Percentiles rank a stretch among this genome's conserved stretches.
These are phyloP conservation scores for Pygmarrhopalites habei DNA, from an alignment of 1,140 invertebrate genomes.

Conservation along the genomic window DNA sequence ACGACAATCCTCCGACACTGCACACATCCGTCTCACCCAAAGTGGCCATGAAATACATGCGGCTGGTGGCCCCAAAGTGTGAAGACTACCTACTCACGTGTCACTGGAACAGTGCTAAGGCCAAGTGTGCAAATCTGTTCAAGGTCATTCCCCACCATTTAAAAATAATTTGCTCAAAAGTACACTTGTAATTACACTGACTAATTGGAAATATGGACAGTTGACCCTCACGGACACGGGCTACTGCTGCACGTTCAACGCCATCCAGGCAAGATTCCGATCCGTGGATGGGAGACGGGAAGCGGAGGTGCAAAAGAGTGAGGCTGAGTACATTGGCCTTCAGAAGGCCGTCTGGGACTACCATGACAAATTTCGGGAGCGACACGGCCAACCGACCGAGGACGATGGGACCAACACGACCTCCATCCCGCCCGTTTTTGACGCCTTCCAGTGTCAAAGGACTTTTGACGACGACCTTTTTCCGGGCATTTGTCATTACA, in stretches of 20 bases:
- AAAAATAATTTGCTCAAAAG: too few relatives aligned
- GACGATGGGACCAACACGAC: neutral
- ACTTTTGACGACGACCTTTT: constrained; percentile 34
- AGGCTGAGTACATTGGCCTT: constrained; percentile 33
- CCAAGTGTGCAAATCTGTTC: constrained; percentile 19
- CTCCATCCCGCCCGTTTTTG: neutral
- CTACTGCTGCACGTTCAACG: constrained; percentile 40
- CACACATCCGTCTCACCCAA: constrained; percentile 16
- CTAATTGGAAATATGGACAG: too few relatives aligned
- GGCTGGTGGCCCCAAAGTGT: constrained; percentile 38
- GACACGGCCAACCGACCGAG: neutral
- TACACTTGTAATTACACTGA: too few relatives aligned
- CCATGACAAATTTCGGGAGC: constrained; percentile 15
- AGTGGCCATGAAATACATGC: constrained; percentile 28
- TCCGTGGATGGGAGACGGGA: constrained; percentile 29
- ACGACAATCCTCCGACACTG: constrained; percentile 12
- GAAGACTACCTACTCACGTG: constrained; percentile 34
- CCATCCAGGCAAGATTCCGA: constrained; percentile 21
- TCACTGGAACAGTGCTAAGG: constrained; percentile 26
- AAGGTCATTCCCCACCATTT: too few relatives aligned
- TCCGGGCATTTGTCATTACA: constrained; percentile 24
- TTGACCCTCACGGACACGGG: constrained; percentile 36
- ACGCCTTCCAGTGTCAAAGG: constrained; percentile 19
- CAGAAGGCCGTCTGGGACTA: constrained; percentile 39
- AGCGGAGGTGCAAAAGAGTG: constrained; percentile 29